phyloP scores from a whole-genome alignment of 2,113 vertebrate genomes.

The Pogonocichla stellata region DNA sequence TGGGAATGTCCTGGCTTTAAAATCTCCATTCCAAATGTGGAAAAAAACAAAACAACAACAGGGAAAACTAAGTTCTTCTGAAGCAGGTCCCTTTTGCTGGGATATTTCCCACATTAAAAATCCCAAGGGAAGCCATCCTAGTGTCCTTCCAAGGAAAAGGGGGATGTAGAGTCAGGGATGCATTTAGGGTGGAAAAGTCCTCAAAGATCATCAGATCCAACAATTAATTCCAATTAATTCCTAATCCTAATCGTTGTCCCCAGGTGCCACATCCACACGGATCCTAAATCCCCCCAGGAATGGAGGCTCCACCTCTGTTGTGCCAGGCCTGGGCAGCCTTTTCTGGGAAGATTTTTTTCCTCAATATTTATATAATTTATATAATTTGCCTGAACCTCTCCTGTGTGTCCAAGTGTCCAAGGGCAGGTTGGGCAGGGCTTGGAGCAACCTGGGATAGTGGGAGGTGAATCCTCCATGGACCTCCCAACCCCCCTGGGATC shows the following conservation, averaged over 20 bases:
- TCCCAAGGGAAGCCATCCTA: background rate
- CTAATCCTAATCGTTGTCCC: accelerated
- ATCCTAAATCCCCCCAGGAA: background rate
- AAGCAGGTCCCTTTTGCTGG: background rate
- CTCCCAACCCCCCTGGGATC: accelerated
- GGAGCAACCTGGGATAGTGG: accelerated
- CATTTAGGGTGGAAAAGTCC: background rate
- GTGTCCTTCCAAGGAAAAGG: background rate
- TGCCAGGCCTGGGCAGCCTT: background rate
- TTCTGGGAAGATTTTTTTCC: background rate
- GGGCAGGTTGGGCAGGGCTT: background rate
- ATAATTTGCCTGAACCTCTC: background rate
- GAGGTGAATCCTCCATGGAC: background rate
- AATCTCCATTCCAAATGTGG: background rate
- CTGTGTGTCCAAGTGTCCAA: background rate
- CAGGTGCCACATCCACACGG: background rate
- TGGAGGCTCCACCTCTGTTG: background rate
- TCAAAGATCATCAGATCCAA: accelerated
- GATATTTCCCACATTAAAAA: background rate
- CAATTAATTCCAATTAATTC: no score
- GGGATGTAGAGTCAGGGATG: accelerated
- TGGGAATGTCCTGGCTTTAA: background rate
- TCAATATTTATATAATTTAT: background rate
- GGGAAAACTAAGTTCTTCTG: background rate
- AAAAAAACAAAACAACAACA: background rate